These are phyloP conservation scores for Rhombomys opimus DNA, from an alignment of 2,113 vertebrate species.

Conservation along the genomic window DNA sequence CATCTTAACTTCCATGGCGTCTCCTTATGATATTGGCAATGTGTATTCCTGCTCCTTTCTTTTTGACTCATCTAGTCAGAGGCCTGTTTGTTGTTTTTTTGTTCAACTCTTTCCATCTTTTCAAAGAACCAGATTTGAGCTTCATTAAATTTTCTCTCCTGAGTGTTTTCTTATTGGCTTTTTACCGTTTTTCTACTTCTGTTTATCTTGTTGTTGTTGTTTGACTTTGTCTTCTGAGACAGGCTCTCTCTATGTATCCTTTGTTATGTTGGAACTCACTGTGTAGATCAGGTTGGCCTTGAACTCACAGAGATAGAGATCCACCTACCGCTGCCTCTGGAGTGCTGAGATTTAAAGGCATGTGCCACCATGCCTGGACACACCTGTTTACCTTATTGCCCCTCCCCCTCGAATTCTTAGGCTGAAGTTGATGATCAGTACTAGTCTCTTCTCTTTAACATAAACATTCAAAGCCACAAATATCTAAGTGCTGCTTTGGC, in stretches of 20 bases:
- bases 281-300: background rate
- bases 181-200: background rate
- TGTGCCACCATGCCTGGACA: background rate
- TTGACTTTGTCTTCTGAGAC: background rate
- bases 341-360: background rate
- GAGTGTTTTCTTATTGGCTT: constrained; percentile 28
- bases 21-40: background rate
- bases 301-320: background rate
- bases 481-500: background rate
- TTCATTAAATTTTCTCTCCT: constrained; percentile 25
- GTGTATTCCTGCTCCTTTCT: background rate
- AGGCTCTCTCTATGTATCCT: background rate
- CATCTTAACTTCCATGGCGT: background rate
- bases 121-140: constrained; percentile 7
- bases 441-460: background rate
- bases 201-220: background rate
- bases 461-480: background rate
- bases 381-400: background rate
- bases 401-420: background rate
- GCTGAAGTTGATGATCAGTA: background rate
- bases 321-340: background rate
- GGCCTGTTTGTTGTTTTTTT: background rate
- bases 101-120: constrained; percentile 26
- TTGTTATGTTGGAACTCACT: background rate
- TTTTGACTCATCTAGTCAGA: background rate